Conservation (phyloP, 1,140 invertebrate species). For the Lordiphosa collinella region DNA sequence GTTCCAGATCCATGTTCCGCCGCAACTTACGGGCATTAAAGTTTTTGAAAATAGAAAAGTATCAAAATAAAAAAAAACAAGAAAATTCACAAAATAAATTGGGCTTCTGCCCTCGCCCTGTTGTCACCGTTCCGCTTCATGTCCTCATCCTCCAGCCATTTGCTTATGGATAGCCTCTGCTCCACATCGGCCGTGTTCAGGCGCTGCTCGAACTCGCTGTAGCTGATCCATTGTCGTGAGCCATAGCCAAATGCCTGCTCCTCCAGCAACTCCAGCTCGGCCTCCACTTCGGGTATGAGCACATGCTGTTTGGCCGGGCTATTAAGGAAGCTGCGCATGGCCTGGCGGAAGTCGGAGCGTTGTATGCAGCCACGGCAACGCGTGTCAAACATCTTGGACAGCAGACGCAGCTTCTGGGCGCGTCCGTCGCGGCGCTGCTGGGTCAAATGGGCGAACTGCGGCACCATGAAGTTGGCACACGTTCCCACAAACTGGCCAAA, state of each 20-base stretch:
- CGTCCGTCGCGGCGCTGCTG: conserved; percentile 5
- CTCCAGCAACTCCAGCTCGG: conserved; percentile 36
- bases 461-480: conserved; percentile 36
- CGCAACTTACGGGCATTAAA: too few relatives aligned
- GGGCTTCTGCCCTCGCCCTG: not conserved
- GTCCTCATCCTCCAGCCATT: conserved; percentile 29
- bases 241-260: conserved; percentile 18
- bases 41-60: conserved; percentile 1
- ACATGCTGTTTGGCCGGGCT: not conserved
- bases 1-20: not conserved
- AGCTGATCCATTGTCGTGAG: not conserved
- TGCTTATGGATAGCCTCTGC: conserved; percentile 19
- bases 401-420: conserved; percentile 28
- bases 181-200: conserved; percentile 20
- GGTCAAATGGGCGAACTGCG: conserved; percentile 2
- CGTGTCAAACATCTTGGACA: conserved; percentile 40
- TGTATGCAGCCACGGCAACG: conserved; percentile 15
- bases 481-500: conserved; percentile 40
- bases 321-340: conserved; percentile 16
- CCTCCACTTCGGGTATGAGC: conserved; percentile 6
- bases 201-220: conserved; percentile 33
- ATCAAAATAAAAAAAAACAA: not conserved
- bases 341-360: conserved; percentile 28
- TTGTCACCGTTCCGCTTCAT: not conserved
- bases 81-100: not conserved